Percentiles rank a stretch among this genome's conserved stretches.
These are phyloP conservation scores for Panagrolaimus sp. DNA, from an alignment of 1,140 invertebrate genomes.

Conservation along the genomic window DNA sequence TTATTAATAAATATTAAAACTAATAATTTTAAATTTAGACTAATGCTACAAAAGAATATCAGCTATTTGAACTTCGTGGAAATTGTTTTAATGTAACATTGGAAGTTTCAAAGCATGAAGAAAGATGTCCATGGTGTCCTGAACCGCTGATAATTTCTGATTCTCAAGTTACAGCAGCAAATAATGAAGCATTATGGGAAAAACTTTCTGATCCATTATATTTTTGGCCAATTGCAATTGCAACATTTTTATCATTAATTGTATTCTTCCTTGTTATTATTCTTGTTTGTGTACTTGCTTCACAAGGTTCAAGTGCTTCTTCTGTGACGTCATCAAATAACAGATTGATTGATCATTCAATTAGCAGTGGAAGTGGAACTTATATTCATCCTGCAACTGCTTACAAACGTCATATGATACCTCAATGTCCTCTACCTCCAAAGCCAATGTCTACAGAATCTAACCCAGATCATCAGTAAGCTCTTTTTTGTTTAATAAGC, in stretches of 20 bases:
- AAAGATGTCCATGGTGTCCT: constrained; percentile 40
- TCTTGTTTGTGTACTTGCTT: constrained; percentile 1
- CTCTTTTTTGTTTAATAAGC: no score
- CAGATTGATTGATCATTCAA: no score
- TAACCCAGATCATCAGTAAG: no score
- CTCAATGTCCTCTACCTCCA: no score
- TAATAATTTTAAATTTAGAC: no score
- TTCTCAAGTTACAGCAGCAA: background rate
- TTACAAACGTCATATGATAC: no score
- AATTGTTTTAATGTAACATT: constrained; percentile 39
- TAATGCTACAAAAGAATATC: no score
- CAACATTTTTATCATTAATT: background rate
- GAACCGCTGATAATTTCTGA: constrained; percentile 22
- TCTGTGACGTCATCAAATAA: no score
- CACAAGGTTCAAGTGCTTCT: no score
- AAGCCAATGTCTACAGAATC: no score
- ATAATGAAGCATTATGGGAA: background rate
- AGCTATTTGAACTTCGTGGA: constrained; percentile 24
- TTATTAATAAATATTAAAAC: background rate
- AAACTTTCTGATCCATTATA: constrained; percentile 3
- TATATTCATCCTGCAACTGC: no score
- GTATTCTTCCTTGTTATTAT: constrained; percentile 4
- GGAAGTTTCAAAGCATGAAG: constrained; percentile 32
- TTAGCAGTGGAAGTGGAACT: no score
- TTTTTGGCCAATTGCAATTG: constrained; percentile 6